These are phyloP conservation scores for honey bee (Apis mellifera) DNA, from an alignment of 1,140 invertebrate species.

Conservation along the genomic window Amel_HAv3.1 CM009938.2:5797001-5797500, in stretches of 20 bases:
- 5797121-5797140: neutral
- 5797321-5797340: constrained; percentile 18
- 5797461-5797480: neutral
- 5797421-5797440: neutral
- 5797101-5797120: neutral
- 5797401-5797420: neutral
- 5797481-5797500: neutral
- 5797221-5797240: constrained; percentile 44
- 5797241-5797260: constrained; percentile 7
- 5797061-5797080: neutral
- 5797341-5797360: constrained; percentile 16
- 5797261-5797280: constrained; percentile 4
- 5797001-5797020: neutral
- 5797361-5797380: constrained; percentile 38
- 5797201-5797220: constrained; percentile 28
- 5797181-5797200: constrained; percentile 37
- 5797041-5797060: too few species aligned
- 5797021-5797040: neutral
- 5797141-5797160: constrained; percentile 24
- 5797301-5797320: constrained; percentile 18
- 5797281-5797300: constrained; percentile 33
- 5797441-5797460: neutral
- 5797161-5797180: constrained; percentile 28
- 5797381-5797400: constrained; percentile 6
- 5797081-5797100: neutral